Conservation (phyloP, 2,888 invertebrate genomes). For the Gastracanthus pulcherrimus region DNA sequence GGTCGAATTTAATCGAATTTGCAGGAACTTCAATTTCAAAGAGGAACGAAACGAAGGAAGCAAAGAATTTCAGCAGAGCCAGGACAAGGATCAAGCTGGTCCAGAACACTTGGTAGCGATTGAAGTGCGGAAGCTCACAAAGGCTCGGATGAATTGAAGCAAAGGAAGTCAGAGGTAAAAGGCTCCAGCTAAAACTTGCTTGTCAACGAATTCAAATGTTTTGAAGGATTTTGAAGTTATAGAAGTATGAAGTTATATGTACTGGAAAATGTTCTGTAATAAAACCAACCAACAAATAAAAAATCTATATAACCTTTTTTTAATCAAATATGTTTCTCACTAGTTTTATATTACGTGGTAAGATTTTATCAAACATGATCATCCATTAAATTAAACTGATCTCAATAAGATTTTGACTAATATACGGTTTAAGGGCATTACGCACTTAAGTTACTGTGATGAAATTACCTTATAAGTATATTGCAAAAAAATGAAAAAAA, state of each 20-base stretch:
- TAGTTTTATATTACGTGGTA: too few relatives aligned
- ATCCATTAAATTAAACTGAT: too few relatives aligned
- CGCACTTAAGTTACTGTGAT: too few relatives aligned
- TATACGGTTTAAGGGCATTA: too few relatives aligned
- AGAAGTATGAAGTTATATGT: neutral
- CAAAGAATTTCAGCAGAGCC: neutral
- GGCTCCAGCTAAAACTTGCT: neutral
- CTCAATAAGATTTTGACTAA: too few relatives aligned
- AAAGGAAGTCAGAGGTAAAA: neutral
- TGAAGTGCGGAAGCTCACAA: constrained; percentile 19
- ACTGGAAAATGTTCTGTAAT: too few relatives aligned
- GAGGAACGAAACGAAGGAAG: neutral
- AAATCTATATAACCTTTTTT: too few relatives aligned
- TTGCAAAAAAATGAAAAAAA: too few relatives aligned
- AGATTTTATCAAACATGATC: too few relatives aligned
- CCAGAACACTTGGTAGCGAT: constrained; percentile 4
- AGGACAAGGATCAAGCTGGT: neutral
- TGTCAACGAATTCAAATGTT: neutral
- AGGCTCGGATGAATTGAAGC: neutral
- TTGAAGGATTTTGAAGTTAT: neutral
- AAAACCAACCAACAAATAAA: too few relatives aligned
- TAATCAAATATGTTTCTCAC: too few relatives aligned
- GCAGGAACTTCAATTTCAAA: constrained; percentile 11
- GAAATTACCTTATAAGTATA: too few relatives aligned
- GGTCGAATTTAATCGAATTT: neutral